A percentile compares a stretch with the other conserved stretches of the same genome.
Conservation (phyloP, 2,888 invertebrate species). For the Callosobruchus maculatus region DNA sequence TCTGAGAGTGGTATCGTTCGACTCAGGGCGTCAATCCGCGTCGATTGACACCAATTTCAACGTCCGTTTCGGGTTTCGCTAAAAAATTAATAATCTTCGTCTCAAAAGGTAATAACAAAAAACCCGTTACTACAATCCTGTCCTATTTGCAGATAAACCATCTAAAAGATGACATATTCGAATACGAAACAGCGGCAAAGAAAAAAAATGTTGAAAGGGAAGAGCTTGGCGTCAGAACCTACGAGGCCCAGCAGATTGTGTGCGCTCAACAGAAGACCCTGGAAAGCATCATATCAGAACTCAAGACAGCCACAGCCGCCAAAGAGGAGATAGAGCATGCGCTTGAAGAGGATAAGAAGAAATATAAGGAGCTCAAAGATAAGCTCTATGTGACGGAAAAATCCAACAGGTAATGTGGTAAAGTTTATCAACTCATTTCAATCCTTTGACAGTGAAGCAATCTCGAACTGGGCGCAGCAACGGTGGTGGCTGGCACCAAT, state of each 20-base stretch:
- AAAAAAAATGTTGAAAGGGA: conserved; percentile 56
- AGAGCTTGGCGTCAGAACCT: conserved; percentile 56
- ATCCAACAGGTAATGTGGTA: not conserved
- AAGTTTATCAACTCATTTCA: no score
- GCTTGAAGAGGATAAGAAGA: conserved; percentile 50
- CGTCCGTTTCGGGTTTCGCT: no score
- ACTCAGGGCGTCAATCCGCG: no score
- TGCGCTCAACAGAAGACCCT: conserved; percentile 53
- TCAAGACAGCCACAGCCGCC: conserved; percentile 53
- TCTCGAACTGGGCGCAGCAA: no score
- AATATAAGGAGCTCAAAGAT: conserved; percentile 50
- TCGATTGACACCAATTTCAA: no score
- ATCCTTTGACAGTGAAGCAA: no score
- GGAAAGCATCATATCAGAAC: conserved; percentile 55
- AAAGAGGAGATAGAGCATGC: conserved; percentile 54
- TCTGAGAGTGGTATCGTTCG: no score
- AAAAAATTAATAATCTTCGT: no score
- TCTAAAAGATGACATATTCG: conserved; percentile 63
- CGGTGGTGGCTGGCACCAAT: no score
- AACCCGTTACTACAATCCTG: no score
- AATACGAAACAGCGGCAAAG: conserved; percentile 53
- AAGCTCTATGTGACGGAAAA: conserved; percentile 39
- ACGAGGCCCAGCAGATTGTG: conserved; percentile 62
- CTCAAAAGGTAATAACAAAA: no score
- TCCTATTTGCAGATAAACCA: conserved; percentile 52